phyloP scores from a whole-genome alignment of 1,140 invertebrate species.

The Sycophaga agraensis region DNA sequence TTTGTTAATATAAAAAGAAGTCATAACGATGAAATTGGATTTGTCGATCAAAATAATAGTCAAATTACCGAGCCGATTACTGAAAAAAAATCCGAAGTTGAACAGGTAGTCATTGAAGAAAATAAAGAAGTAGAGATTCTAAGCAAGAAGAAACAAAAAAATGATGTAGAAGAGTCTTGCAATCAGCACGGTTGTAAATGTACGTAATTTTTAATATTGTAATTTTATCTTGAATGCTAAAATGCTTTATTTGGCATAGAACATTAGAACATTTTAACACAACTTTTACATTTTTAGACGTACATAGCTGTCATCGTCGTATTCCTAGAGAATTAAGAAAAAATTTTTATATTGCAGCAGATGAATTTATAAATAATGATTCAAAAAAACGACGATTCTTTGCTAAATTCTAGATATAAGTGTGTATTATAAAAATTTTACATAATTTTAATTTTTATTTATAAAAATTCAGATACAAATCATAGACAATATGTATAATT shows the following conservation, averaged over 20 bases:
- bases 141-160: too few relatives aligned
- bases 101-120: too few relatives aligned
- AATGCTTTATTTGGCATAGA: too few relatives aligned
- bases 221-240: too few relatives aligned
- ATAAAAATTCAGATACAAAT: too few relatives aligned
- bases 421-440: too few relatives aligned
- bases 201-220: not conserved
- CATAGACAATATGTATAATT: too few relatives aligned
- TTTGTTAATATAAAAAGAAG: not conserved
- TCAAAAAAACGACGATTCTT: constrained; percentile 10
- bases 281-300: constrained; percentile 15
- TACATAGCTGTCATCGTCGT: not conserved
- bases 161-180: too few relatives aligned
- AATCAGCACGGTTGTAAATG: not conserved
- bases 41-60: too few relatives aligned
- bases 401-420: constrained; percentile 6
- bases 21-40: not conserved
- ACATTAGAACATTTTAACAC: not conserved
- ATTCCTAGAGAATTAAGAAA: not conserved
- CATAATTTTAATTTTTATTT: not conserved
- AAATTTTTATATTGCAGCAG: not conserved
- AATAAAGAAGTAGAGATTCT: not conserved
- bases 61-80: too few relatives aligned
- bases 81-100: too few relatives aligned
- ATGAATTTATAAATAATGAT: not conserved